These are phyloP conservation scores for Trogon melanurus DNA, from an alignment of 2,113 vertebrate species.

Conservation along the genomic window DNA sequence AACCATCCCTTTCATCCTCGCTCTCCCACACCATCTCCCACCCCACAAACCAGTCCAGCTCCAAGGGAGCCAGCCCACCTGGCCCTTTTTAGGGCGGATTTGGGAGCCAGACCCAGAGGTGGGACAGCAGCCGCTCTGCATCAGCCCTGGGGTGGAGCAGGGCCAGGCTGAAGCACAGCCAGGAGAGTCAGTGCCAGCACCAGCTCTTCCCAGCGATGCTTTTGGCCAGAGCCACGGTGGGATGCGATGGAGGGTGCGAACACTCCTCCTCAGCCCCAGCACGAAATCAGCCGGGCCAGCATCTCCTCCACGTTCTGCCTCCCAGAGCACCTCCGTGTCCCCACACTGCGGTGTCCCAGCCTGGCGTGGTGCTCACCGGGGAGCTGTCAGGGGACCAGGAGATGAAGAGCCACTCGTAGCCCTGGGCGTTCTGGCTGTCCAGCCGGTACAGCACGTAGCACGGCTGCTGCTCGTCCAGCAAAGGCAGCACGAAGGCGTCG, in stretches of 20 bases:
- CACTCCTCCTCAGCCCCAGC: not conserved
- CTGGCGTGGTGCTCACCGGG: constrained; percentile 76
- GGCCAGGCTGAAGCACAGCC: not conserved
- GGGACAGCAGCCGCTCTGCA: not conserved
- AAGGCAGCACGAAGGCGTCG: constrained; percentile 86
- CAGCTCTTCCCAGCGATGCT: not conserved
- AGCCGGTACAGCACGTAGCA: constrained; percentile 96
- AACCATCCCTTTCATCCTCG: not conserved
- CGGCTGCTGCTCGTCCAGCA: constrained; percentile 88
- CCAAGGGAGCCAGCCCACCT: not conserved
- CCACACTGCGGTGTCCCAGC: not conserved
- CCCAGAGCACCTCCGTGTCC: rapidly evolving
- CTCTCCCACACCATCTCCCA: rapidly evolving
- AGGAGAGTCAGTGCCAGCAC: not conserved
- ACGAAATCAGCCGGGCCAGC: not conserved
- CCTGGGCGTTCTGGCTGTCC: constrained; percentile 94
- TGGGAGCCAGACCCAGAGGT: not conserved
- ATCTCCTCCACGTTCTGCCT: not conserved
- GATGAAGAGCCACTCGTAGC: constrained; percentile 96
- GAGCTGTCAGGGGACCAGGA: constrained; percentile 99
- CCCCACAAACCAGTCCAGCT: not conserved
- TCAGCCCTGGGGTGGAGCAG: not conserved
- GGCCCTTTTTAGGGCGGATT: not conserved
- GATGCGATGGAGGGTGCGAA: not conserved
- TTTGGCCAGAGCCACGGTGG: not conserved